Evolutionary conservation across 2,888 invertebrate species (phyloP), one percentile per base, ranked within the genome.

Genomic region (Athrips mouffetella): DNA sequence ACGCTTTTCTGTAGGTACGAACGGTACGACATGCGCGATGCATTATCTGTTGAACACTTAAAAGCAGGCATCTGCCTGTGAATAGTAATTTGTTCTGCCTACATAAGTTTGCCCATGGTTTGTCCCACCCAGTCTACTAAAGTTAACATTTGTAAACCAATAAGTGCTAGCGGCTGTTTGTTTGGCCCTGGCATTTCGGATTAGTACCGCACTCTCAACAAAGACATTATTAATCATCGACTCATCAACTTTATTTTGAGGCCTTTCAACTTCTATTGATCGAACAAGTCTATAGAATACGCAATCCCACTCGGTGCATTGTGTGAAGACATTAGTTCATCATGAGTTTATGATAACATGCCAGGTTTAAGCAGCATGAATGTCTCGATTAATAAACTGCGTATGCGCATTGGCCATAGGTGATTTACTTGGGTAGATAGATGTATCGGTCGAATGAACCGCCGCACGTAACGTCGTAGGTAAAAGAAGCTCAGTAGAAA

Each of bases 401-500:
- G 6, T 52, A 20, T 35, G 35, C 53, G 53, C 53, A 51, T 59
- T 58, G 55, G 54, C n/a, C n/a, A n/a, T n/a, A n/a, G n/a, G n/a
- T n/a, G n/a, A n/a, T 54, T 58, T 62, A 66, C 67, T 67, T 65
- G 60, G 62, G 59, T 63, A 60, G 7, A n/a, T 25, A 13, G 56
- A 59, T 60, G 62, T 66, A 67, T 62, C 55, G 67, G 60, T 68
- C 59, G 67, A 69, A 55, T 68, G 69, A 66, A 63, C 67, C 60
- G 64, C 54, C 51, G 65, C 67, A 79, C 78, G 82, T 78, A 77
- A 82, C 73, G 68, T 72, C 73, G 76, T 76, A 77, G 76, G 81
- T 79, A 81, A 82, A 84, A 80, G 84, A 81, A 77, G 80, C 80
- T 80, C 71, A 66, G 78, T 87, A 87, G 87, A 87, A 87, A 88